Base-by-base conservation (phyloP, 1,140 invertebrate genomes). In the Phortica variegata region DNA sequence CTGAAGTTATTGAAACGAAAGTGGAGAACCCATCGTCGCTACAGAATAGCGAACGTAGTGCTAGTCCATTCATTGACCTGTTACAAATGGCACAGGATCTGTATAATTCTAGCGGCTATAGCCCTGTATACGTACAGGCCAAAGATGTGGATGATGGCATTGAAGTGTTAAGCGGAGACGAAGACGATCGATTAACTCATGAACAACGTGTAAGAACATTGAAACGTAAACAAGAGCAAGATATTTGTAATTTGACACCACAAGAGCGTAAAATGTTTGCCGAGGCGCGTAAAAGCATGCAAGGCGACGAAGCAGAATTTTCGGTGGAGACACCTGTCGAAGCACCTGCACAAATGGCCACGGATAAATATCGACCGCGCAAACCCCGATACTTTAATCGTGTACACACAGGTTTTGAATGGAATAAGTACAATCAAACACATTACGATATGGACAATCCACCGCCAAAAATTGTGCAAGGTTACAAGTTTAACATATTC, bases 401-500 rank as follows among this genome's bases (percentile, higher is more conserved):
- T 52, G 90, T 93, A 1, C 90, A 94, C 76, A 91, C 89, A 32
- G 94, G 97, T 4, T 99, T 99, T 79, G 97, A 99, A 73, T 99
- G 97, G 97, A 99, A 99, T 78, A 99, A 99, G 76, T 99, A 99
- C 76, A 99, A 99, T 80, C 97, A 99, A 78, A 99, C 96, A 13
- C 97, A 99, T 81, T 99, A 99, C 77, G 97, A 99, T 75, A 96
- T 98, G 87, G 97, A 99, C 77, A 99, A 99, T 82, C 97, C 97
- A 31, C 97, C 97, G 13, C 97, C 97, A 1, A 99, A 99, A 80
- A 98, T 99, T 72, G 97, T 99, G 0, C 97, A 99, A 78, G 97
- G 97, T 19, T 99, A 99, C 80, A 99, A 99, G 77, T 99, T 99
- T 79, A 99, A 99, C 79, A 99, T 99, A 53, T 99, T 99, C 79